Percentiles rank a stretch among this genome's conserved stretches.
phyloP scores from a whole-genome alignment of 1,140 invertebrate species.

The Nephotettix cincticeps region DNA sequence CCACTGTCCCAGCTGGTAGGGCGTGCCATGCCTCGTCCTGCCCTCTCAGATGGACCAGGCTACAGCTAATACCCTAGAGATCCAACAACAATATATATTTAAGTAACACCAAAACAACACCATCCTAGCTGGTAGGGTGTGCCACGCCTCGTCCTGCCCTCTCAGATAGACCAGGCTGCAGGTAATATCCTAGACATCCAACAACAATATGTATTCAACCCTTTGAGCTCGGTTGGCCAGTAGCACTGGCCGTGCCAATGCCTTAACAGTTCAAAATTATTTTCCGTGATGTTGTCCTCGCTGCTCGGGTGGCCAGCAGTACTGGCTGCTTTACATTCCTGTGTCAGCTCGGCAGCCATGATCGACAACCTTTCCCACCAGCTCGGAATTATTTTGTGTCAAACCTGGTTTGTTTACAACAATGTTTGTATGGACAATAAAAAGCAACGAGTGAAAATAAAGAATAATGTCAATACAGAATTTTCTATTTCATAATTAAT shows the following conservation, averaged over 20 bases:
- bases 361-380: too few relatives aligned
- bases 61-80: not conserved
- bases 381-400: too few relatives aligned
- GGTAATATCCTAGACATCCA: not conserved
- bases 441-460: too few relatives aligned
- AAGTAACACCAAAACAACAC: not conserved
- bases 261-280: too few relatives aligned
- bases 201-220: not conserved
- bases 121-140: not conserved
- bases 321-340: not conserved
- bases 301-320: not conserved
- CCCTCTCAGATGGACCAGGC: not conserved
- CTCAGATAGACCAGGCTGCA: not conserved
- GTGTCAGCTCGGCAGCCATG: too few relatives aligned
- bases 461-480: too few relatives aligned
- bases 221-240: too few relatives aligned
- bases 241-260: too few relatives aligned
- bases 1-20: not conserved
- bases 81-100: not conserved
- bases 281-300: too few relatives aligned
- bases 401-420: too few relatives aligned
- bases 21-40: not conserved
- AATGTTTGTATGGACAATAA: too few relatives aligned
- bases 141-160: slow-evolving; percentile 1
- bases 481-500: not conserved